Percentiles rank a stretch among this genome's conserved stretches.
phyloP scores from a whole-genome alignment of 2,113 vertebrate genomes.

The Triplophysa tibetana region DNA sequence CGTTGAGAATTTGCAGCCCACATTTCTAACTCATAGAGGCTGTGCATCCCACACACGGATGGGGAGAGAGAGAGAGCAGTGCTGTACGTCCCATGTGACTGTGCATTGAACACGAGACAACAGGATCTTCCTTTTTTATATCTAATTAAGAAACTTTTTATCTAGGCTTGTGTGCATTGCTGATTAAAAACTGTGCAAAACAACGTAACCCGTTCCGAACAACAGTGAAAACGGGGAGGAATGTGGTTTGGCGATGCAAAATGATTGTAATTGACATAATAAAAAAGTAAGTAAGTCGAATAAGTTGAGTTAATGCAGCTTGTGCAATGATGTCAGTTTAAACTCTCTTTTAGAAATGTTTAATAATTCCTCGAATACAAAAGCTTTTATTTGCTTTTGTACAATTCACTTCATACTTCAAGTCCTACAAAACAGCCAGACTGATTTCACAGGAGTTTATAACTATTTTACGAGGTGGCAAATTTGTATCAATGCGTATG shows the following conservation, averaged over 20 bases:
- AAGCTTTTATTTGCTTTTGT: too few relatives aligned
- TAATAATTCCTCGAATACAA: too few relatives aligned
- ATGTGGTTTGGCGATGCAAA: not conserved
- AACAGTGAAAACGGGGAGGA: slow-evolving; percentile 7
- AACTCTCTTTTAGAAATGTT: too few relatives aligned
- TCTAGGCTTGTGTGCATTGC: slow-evolving; percentile 11
- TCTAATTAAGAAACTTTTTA: not conserved
- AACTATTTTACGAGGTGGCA: too few relatives aligned
- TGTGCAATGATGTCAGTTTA: too few relatives aligned
- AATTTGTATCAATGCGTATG: too few relatives aligned
- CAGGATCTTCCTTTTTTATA: slow-evolving; percentile 27
- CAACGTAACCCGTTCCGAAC: not conserved
- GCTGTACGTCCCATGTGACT: slow-evolving; percentile 27
- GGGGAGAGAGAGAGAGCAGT: slow-evolving; percentile 30
- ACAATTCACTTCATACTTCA: too few relatives aligned
- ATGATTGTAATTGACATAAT: too few relatives aligned
- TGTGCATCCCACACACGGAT: slow-evolving; percentile 39
- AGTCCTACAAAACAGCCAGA: too few relatives aligned
- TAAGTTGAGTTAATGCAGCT: too few relatives aligned
- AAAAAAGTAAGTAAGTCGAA: too few relatives aligned
- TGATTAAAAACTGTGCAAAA: slow-evolving; percentile 11
- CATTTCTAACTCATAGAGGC: slow-evolving; percentile 17
- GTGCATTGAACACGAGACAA: slow-evolving; percentile 4
- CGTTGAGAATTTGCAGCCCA: slow-evolving; percentile 13
- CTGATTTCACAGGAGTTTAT: too few relatives aligned